Conservation (phyloP, 2,888 invertebrate genomes). For the Acheta domesticus region DNA sequence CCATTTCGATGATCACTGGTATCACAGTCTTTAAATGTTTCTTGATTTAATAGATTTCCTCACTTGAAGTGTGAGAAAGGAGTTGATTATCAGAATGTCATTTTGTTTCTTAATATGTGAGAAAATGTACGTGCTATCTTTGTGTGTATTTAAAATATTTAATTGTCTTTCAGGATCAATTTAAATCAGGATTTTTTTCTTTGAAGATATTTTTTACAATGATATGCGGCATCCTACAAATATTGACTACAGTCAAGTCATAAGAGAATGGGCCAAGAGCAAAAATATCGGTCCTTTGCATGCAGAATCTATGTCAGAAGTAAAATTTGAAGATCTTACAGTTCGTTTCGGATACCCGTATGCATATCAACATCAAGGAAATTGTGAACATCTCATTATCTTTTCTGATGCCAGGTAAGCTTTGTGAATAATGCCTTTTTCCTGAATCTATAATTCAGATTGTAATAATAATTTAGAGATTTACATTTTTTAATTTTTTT, state of each 20-base stretch:
- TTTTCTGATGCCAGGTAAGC: constrained; percentile 67
- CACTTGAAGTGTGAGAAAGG: too few relatives aligned
- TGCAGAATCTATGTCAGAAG: constrained; percentile 55
- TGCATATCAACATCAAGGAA: constrained; percentile 86
- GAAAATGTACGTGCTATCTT: too few relatives aligned
- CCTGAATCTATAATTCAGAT: too few relatives aligned
- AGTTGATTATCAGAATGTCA: too few relatives aligned
- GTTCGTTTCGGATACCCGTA: constrained; percentile 62
- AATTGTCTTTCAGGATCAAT: constrained; percentile 49
- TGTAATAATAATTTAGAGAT: too few relatives aligned
- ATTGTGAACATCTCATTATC: constrained; percentile 85
- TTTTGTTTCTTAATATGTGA: too few relatives aligned
- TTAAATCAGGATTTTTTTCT: constrained; percentile 70
- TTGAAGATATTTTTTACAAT: constrained; percentile 75
- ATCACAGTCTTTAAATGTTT: too few relatives aligned
- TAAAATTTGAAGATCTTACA: constrained; percentile 46
- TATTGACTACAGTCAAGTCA: constrained; percentile 63
- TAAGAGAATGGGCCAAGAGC: constrained; percentile 60
- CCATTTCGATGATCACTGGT: too few relatives aligned
- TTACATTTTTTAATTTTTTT: too few relatives aligned
- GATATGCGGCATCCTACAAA: constrained; percentile 60
- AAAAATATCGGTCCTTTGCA: constrained; percentile 52
- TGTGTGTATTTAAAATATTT: too few relatives aligned
- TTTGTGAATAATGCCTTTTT: too few relatives aligned
- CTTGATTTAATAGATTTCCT: too few relatives aligned